These are phyloP conservation scores for Buphagus erythrorhynchus DNA, from an alignment of 2,797 vertebrate species.

Conservation along the genomic window DNA sequence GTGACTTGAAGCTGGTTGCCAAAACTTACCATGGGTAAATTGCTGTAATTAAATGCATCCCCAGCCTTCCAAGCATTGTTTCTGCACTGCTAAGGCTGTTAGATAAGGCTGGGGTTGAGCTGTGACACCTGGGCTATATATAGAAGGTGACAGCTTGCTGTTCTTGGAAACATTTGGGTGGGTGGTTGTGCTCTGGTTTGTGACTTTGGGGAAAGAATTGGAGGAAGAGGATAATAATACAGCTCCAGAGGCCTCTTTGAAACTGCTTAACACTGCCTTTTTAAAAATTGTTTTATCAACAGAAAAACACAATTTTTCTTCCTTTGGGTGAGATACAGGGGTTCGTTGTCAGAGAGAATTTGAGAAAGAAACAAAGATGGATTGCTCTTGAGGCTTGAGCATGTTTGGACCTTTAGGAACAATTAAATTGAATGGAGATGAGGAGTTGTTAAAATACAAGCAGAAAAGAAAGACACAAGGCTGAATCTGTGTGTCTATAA, in stretches of 20 bases:
- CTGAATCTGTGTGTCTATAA: neutral
- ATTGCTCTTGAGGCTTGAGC: neutral
- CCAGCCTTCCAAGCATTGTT: neutral
- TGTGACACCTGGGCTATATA: neutral
- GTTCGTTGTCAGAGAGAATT: neutral
- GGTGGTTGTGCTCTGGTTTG: neutral
- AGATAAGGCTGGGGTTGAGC: neutral
- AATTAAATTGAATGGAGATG: neutral
- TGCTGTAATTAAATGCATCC: neutral
- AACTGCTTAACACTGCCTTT: neutral
- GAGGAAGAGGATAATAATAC: constrained; percentile 20
- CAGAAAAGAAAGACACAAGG: neutral
- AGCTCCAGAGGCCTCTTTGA: neutral
- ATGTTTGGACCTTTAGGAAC: neutral
- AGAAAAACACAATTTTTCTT: neutral
- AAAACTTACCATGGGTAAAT: neutral
- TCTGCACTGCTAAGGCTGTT: neutral
- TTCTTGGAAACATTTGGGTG: neutral
- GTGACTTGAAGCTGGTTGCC: neutral
- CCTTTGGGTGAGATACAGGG: neutral
- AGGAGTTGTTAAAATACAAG: neutral
- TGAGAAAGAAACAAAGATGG: neutral
- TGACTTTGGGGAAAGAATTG: constrained; percentile 5
- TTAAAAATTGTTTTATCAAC: neutral
- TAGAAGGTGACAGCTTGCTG: neutral